Evolutionary conservation across 2,113 vertebrate genomes (phyloP).

Genomic region (Micromys minutus): DNA sequence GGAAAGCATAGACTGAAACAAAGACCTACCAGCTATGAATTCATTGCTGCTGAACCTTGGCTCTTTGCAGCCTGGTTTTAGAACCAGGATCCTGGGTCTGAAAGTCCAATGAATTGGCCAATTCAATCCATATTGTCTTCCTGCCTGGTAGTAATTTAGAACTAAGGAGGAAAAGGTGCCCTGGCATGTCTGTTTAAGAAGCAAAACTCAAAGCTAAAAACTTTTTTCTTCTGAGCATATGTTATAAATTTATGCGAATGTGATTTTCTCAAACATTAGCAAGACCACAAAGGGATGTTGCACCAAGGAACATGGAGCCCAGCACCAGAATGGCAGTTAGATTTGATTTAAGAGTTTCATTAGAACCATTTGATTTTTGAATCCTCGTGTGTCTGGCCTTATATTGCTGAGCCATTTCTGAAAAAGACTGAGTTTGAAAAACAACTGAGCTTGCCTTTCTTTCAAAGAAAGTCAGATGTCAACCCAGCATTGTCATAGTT

Average conservation of each 20-base stretch:
- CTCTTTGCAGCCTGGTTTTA: slow-evolving; percentile 6
- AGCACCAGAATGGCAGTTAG: slow-evolving; percentile 50
- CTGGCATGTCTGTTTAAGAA: slow-evolving; percentile 73
- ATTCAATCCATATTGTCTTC: slow-evolving; percentile 69
- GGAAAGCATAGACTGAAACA: neutral
- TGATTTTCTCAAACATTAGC: slow-evolving; percentile 66
- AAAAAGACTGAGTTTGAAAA: slow-evolving; percentile 52
- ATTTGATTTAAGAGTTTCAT: slow-evolving; percentile 66
- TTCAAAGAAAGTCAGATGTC: slow-evolving; percentile 60
- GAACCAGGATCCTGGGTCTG: slow-evolving; percentile 12
- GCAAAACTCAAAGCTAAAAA: slow-evolving; percentile 61
- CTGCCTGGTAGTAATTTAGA: slow-evolving; percentile 77
- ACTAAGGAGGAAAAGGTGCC: slow-evolving; percentile 62
- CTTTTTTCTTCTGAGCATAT: slow-evolving; percentile 55
- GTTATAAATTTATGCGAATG: slow-evolving; percentile 64
- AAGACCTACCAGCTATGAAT: neutral
- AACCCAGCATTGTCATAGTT: neutral
- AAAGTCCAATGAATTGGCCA: slow-evolving; percentile 48
- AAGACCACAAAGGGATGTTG: neutral
- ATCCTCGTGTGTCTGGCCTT: slow-evolving; percentile 30
- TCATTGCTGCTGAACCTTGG: neutral
- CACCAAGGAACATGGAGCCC: slow-evolving; percentile 27
- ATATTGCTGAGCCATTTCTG: slow-evolving; percentile 53
- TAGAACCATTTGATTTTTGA: slow-evolving; percentile 68
- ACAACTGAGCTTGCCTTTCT: slow-evolving; percentile 54